These are phyloP conservation scores for Psix sp. DNA, from an alignment of 1,140 invertebrate genomes.

Conservation along the genomic window DNA sequence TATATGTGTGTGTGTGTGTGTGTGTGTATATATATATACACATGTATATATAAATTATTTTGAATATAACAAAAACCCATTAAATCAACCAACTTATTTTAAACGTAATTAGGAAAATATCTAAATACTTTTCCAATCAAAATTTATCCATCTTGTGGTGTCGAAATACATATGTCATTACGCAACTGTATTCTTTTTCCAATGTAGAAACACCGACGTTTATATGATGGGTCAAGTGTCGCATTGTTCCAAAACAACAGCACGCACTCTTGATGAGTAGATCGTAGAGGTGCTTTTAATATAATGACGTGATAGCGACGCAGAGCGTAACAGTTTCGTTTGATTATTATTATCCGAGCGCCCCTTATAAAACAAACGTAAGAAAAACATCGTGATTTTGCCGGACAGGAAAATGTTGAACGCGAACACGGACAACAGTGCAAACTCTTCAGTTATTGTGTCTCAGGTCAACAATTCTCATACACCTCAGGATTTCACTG, in stretches of 20 bases:
- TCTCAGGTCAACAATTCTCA: constrained; percentile 68
- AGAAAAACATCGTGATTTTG: too few relatives aligned
- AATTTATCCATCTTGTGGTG: too few relatives aligned
- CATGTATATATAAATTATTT: too few relatives aligned
- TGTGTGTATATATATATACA: too few relatives aligned
- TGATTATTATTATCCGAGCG: too few relatives aligned
- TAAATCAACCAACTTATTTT: too few relatives aligned
- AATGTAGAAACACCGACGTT: constrained; percentile 6
- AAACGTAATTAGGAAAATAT: too few relatives aligned
- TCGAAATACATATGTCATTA: constrained; percentile 1
- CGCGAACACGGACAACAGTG: constrained; percentile 51
- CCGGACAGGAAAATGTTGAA: constrained; percentile 54
- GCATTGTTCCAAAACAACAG: constrained; percentile 14
- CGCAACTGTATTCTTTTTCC: constrained; percentile 3
- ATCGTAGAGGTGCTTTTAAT: not conserved
- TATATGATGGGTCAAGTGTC: constrained; percentile 15
- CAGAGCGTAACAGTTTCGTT: too few relatives aligned
- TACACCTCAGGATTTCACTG: constrained; percentile 74
- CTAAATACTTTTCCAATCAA: too few relatives aligned
- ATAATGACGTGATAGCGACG: not conserved
- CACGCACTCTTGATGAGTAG: not conserved
- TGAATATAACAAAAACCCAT: too few relatives aligned
- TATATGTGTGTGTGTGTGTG: too few relatives aligned
- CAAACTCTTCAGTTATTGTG: constrained; percentile 59
- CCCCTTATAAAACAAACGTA: too few relatives aligned